A percentile compares a stretch with the other conserved stretches of the same genome.
These are phyloP conservation scores for Andricus curvator DNA, from an alignment of 2,888 invertebrate species.

Conservation along the genomic window DNA sequence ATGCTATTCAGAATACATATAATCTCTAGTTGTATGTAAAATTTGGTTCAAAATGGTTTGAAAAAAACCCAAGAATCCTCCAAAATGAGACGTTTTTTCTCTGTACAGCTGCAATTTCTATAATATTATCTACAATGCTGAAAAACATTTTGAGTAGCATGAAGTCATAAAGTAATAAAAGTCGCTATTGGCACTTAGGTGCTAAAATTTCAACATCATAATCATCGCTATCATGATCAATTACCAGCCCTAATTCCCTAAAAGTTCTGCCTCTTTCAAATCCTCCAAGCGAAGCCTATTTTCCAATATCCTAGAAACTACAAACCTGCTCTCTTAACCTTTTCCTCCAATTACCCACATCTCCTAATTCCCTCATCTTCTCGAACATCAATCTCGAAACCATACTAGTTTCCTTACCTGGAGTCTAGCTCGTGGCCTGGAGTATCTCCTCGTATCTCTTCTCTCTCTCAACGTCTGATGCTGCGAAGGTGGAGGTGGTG, in stretches of 20 bases:
- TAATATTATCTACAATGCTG: background rate
- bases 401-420: slow-evolving; percentile 56
- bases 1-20: no score
- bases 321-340: background rate
- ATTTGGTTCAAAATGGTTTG: no score
- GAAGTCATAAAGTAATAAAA: background rate
- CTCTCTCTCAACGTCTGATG: slow-evolving; percentile 50
- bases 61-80: no score
- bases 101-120: no score
- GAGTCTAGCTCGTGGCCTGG: slow-evolving; percentile 57
- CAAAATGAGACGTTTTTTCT: no score
- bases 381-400: slow-evolving; percentile 2
- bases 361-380: background rate
- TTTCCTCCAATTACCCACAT: background rate
- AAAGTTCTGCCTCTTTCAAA: background rate
- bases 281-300: background rate
- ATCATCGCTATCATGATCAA: background rate
- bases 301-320: background rate
- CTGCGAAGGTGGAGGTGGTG: slow-evolving; percentile 57
- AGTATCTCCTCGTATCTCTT: slow-evolving; percentile 57
- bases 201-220: background rate
- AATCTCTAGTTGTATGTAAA: no score
- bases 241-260: background rate
- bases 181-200: background rate
- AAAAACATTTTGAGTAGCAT: background rate